phyloP scores from a whole-genome alignment of 2,113 vertebrate genomes.

The Podarcis raffonei region DNA sequence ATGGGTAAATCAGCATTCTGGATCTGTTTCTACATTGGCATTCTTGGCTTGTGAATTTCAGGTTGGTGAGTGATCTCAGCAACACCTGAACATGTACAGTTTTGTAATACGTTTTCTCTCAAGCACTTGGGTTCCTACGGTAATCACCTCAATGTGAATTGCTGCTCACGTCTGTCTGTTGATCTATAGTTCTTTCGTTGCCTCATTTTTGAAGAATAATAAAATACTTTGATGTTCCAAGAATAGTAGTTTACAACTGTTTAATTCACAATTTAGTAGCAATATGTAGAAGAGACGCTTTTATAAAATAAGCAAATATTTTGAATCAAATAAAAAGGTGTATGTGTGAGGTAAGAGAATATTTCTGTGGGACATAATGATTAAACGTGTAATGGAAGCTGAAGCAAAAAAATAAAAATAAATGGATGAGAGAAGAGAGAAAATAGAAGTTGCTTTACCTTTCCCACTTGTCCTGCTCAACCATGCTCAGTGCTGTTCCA shows the following conservation, averaged over 20 bases:
- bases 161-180: background rate
- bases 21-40: background rate
- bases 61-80: background rate
- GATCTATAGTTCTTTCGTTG: background rate
- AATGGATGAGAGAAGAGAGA: background rate
- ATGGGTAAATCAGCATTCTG: background rate
- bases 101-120: background rate
- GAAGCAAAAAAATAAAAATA: background rate
- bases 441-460: background rate
- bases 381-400: background rate
- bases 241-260: background rate
- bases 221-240: background rate
- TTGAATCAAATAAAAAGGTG: background rate
- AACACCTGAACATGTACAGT: rapidly evolving
- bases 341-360: background rate
- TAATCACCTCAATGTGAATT: background rate
- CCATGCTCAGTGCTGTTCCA: background rate
- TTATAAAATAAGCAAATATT: background rate
- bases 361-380: background rate
- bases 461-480: too few species aligned
- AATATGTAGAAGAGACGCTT: background rate
- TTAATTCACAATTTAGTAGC: background rate
- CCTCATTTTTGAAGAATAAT: background rate
- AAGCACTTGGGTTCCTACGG: background rate
- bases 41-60: background rate